Percentiles rank a stretch among this genome's conserved stretches.
Conservation (phyloP, 2,113 vertebrate species). For the Diphyllodes magnificus region DNA sequence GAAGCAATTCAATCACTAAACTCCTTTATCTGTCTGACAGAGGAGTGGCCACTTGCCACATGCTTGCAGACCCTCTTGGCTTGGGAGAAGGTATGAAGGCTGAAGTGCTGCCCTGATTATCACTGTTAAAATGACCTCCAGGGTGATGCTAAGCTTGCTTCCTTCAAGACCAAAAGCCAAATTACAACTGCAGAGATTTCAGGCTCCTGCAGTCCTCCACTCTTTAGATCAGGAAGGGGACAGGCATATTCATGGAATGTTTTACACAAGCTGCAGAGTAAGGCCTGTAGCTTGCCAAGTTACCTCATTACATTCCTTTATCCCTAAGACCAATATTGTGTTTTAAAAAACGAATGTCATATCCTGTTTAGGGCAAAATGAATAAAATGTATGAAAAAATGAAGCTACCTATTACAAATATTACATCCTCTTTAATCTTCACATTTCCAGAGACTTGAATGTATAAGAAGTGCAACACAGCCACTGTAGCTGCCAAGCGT, state of each 20-base stretch:
- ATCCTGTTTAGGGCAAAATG: not conserved
- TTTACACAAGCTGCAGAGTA: not conserved
- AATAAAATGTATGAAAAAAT: not conserved
- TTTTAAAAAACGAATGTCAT: not conserved
- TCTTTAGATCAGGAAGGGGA: not conserved
- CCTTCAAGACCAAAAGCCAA: not conserved
- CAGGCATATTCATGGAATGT: not conserved
- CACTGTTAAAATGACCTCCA: not conserved
- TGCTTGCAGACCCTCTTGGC: not conserved
- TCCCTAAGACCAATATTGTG: not conserved
- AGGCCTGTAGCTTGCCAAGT: not conserved
- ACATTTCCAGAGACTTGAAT: not conserved
- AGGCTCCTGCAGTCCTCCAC: not conserved
- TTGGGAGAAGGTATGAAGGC: not conserved
- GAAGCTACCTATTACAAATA: not conserved
- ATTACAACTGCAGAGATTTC: not conserved
- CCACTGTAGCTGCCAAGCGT: not conserved
- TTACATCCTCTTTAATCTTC: not conserved
- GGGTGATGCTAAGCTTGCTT: not conserved
- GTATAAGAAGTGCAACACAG: not conserved
- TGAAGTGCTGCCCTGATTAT: not conserved
- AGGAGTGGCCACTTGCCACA: not conserved
- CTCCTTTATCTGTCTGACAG: not conserved
- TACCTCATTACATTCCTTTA: not conserved
- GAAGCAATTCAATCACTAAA: not conserved